A percentile compares a stretch with the other conserved stretches of the same genome.
These are phyloP conservation scores for Oxyruncus cristatus DNA, from an alignment of 2,113 vertebrate species.

Conservation along the genomic window DNA sequence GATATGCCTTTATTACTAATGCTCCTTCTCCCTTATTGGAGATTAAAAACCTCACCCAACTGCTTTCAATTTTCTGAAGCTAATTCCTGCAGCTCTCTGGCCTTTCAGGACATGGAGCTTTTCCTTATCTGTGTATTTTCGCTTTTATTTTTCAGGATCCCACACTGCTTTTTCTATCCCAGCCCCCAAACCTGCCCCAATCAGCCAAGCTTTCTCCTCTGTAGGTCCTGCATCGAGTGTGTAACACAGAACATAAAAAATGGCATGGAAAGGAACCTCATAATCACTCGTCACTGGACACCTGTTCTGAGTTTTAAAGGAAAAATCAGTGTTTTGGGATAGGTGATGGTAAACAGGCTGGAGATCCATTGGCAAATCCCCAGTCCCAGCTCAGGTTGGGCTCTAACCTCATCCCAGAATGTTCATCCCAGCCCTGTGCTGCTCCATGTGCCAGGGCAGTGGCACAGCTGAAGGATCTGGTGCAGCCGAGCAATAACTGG, in stretches of 20 bases:
- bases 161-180: constrained; percentile 70
- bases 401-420: background rate
- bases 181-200: constrained; percentile 55
- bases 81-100: constrained; percentile 16
- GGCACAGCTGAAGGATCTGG: background rate
- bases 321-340: background rate
- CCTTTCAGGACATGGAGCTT: background rate
- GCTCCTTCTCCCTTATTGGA: background rate
- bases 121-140: constrained; percentile 65
- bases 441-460: background rate
- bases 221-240: constrained; percentile 47
- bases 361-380: background rate
- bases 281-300: background rate
- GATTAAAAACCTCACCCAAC: constrained; percentile 28
- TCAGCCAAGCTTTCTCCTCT: constrained; percentile 75
- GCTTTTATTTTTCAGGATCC: constrained; percentile 76
- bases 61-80: constrained; percentile 32
- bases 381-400: background rate
- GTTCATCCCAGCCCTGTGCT: background rate
- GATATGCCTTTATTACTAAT: constrained; percentile 34
- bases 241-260: background rate
- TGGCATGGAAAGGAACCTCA: background rate
- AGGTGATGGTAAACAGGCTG: background rate
- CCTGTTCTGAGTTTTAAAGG: background rate
- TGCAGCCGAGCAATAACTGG: background rate